Evolutionary conservation across 2,888 invertebrate genomes (phyloP).

Genomic region (Diadegma fenestrale): DNA sequence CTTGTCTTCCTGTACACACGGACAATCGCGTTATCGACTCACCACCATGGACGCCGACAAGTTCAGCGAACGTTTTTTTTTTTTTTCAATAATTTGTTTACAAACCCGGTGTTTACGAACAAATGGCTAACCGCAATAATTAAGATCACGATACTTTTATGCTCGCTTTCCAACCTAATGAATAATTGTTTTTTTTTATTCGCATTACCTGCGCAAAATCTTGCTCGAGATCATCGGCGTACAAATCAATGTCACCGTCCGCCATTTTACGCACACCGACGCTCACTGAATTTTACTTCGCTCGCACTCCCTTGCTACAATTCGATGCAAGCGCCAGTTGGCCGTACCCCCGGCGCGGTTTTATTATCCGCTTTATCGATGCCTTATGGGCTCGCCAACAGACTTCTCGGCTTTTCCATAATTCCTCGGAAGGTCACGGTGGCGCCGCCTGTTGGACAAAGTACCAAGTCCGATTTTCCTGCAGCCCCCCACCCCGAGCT

Average conservation of each 20-base stretch:
- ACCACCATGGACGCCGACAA: constrained; percentile 78
- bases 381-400: background rate
- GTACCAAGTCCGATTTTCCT: background rate
- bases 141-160: background rate
- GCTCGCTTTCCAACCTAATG: background rate
- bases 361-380: no score
- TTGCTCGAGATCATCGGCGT: constrained; percentile 98
- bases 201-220: constrained; percentile 92
- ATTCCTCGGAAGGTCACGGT: background rate
- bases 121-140: background rate
- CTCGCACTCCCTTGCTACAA: constrained; percentile 21
- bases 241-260: constrained; percentile 98
- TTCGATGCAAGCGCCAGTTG: constrained; percentile 65
- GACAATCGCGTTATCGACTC: constrained; percentile 75
- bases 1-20: constrained; percentile 55
- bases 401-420: background rate
- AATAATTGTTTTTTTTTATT: constrained; percentile 45
- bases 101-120: constrained; percentile 24
- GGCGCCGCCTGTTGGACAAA: background rate
- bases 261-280: constrained; percentile 90
- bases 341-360: constrained; percentile 31
- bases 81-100: constrained; percentile 17
- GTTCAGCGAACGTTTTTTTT: constrained; percentile 59
- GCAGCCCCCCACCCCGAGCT: no score
- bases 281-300: constrained; percentile 74